Percentiles rank a stretch among this genome's conserved stretches.
phyloP scores from a whole-genome alignment of 2,888 invertebrate genomes.

The Lampropteryx suffumata region DNA sequence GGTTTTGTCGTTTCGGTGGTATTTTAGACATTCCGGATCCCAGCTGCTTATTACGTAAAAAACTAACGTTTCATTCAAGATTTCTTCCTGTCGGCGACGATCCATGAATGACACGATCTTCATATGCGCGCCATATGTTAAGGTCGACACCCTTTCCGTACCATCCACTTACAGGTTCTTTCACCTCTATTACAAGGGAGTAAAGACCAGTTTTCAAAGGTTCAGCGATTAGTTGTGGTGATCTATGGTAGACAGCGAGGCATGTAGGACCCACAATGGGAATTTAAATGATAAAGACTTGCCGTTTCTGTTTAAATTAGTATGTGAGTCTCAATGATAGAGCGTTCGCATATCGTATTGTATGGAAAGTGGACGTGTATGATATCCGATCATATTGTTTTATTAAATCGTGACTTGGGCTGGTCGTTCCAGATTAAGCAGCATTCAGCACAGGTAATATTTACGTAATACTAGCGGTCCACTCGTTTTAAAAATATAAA shows the following conservation, averaged over 20 bases:
- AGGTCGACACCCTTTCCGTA: conserved; percentile 39
- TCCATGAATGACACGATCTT: conserved; percentile 34
- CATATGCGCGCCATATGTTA: conserved; percentile 39
- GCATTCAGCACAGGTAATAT: too few species aligned
- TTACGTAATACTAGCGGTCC: too few species aligned
- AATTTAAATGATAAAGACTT: conserved; percentile 47
- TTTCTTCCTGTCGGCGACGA: conserved; percentile 17
- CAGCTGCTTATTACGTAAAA: conserved; percentile 20
- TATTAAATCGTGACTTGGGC: background rate
- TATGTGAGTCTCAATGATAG: conserved; percentile 29
- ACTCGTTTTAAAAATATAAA: too few species aligned
- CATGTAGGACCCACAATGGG: conserved; percentile 41
- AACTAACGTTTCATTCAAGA: conserved; percentile 20
- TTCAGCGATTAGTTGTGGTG: conserved; percentile 1
- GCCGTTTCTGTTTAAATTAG: conserved; percentile 40
- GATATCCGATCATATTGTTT: conserved; percentile 1
- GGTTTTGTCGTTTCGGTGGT: too few species aligned
- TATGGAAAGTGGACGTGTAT: conserved; percentile 6
- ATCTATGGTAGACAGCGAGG: conserved; percentile 36
- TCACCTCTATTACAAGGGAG: conserved; percentile 6
- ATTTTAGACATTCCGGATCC: background rate
- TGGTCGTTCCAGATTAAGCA: too few species aligned
- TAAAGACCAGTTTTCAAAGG: conserved; percentile 12
- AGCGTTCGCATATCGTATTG: conserved; percentile 21
- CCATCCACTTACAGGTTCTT: background rate